Base-by-base conservation (phyloP, 92 coral and sea anemone species). In the Epizoanthus fatuus region DNA sequence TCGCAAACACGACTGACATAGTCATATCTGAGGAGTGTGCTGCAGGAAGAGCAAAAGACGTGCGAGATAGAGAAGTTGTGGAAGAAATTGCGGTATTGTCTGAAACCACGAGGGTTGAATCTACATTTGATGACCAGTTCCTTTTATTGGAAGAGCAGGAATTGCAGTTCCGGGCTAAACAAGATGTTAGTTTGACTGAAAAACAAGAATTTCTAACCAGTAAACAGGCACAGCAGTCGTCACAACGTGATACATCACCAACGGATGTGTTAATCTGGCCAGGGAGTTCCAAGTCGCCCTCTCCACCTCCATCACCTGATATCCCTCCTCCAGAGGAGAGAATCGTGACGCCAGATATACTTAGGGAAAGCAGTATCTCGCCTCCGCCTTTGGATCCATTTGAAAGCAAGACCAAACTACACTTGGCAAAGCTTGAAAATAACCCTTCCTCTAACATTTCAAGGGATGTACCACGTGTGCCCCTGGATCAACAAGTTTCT, bases 271-370 rank as follows among this genome's bases (percentile, higher is more conserved):
- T 58, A 17, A 59, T 76, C 32, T 35, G 68, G 17, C 56, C 55
- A 11, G 39, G 22, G 42, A 76, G 63, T 35, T 76, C 69, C 42
- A 76, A 17, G 25, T 76, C 81, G 15, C 37, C 81, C 19, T 76
- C 81, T 17, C 81, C 81, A 39, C 69, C 81, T 40, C 69, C 51
- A 39, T 76, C 81, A 59, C 81, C 81, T 58, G 49, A 38, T 38
- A 25, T 14, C 44, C 53, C 67, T 75, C 81, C 69, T 17, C 81
- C 81, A n/a, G 13, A 16, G 62, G 81, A 75, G 40, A 75, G 81
- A 59, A 67, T 76, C 42, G 16, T 40, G 11, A 76, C 81, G 7
- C 54, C 44, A 17, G 81, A 76, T 17, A 76, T 40, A 39, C 38
- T 57, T 16, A 40, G 63, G 67, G 53, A 76, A 76, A 58, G 69